phyloP scores from a whole-genome alignment of 2,888 invertebrate genomes.

The Spicauda simplicius region DNA sequence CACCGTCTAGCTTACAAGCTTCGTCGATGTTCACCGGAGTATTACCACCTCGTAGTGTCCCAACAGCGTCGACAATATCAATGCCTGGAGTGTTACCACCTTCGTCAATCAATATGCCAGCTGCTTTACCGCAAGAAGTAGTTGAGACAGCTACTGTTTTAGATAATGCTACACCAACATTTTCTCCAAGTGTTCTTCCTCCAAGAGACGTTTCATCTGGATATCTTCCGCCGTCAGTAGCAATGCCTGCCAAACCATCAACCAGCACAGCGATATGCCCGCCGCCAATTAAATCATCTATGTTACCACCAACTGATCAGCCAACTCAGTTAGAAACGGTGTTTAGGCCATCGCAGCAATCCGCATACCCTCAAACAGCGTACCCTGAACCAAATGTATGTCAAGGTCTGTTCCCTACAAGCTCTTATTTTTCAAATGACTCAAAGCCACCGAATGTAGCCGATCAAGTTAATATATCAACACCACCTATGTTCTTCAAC shows the following conservation, averaged over 20 bases:
- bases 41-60: background rate
- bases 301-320: constrained; percentile 23
- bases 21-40: background rate
- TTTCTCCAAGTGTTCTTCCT: constrained; percentile 14
- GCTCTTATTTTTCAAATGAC: background rate
- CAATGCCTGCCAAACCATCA: background rate
- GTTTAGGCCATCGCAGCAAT: background rate
- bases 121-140: background rate
- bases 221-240: background rate
- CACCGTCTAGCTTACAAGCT: background rate
- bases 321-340: background rate
- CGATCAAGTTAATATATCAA: constrained; percentile 7
- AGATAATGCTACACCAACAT: constrained; percentile 5
- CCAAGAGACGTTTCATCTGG: constrained; percentile 1
- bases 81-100: constrained; percentile 1
- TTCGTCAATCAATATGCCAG: background rate
- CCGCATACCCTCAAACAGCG: background rate
- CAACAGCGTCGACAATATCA: background rate
- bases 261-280: background rate
- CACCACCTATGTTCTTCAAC: constrained; percentile 51
- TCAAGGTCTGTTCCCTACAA: background rate
- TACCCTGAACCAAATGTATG: background rate
- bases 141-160: background rate
- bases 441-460: background rate
- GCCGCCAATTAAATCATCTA: constrained; percentile 17